These are phyloP conservation scores for Metallyticus violacea DNA, from an alignment of 2,888 invertebrate species.

Conservation along the genomic window DNA sequence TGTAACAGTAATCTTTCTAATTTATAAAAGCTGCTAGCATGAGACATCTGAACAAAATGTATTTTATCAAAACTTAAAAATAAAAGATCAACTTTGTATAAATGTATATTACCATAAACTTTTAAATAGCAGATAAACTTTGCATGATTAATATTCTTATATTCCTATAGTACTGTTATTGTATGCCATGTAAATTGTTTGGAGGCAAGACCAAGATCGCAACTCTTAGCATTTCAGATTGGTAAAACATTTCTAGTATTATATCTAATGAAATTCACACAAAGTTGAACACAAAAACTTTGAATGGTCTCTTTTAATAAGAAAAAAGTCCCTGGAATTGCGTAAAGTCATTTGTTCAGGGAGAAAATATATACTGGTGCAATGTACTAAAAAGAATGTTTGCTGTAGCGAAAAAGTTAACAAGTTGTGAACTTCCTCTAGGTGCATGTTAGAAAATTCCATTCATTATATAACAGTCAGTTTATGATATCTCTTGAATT, in stretches of 20 bases:
- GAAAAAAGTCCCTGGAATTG: neutral
- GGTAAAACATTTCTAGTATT: too few relatives aligned
- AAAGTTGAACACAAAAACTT: too few relatives aligned
- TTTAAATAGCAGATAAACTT: neutral
- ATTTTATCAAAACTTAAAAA: too few relatives aligned
- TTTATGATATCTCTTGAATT: too few relatives aligned
- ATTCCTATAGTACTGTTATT: neutral
- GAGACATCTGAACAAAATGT: too few relatives aligned
- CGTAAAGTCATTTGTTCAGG: neutral
- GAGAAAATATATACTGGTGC: neutral
- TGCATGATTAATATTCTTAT: neutral
- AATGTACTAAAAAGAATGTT: neutral
- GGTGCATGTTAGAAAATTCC: neutral
- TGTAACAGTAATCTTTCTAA: too few relatives aligned
- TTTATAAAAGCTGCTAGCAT: too few relatives aligned
- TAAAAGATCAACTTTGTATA: too few relatives aligned
- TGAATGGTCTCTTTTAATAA: neutral
- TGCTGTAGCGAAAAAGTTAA: neutral
- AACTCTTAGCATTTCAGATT: too few relatives aligned
- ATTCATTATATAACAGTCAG: too few relatives aligned
- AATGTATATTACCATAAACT: neutral
- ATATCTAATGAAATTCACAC: too few relatives aligned
- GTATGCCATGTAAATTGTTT: neutral
- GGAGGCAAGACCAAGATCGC: too few relatives aligned
- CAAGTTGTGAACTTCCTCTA: neutral